Evolutionary conservation across 2,797 vertebrate genomes (phyloP), one percentile per base, ranked within the genome.

Genomic region (Adrianichthys oophorus): DNA sequence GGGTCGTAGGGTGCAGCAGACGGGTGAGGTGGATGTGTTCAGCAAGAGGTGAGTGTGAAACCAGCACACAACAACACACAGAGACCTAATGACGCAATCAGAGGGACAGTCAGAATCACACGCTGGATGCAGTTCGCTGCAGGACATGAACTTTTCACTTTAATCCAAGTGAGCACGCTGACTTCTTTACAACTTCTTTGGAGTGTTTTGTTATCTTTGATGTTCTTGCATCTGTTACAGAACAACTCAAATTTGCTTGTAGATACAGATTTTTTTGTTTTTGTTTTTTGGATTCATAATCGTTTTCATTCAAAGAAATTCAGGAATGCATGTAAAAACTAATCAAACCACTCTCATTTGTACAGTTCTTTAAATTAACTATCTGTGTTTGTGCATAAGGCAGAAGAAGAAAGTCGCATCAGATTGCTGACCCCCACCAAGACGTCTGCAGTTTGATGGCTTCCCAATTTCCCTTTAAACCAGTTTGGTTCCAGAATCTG

Each of bases 351-450:
- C 51, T 53, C 1, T 32, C 2, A 19, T 54, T 40, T 42, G 17
- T 47, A 10, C 17, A 49, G 21, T 29, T 1, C 3, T 41, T 54
- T 2, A 46, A 23, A 43, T 43, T 19, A 40, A 4, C 42, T 6
- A n/a, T 56, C 21, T 29, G 7, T 63, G 16, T 51, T 4, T 67
- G 17, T 56, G 4, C 41, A 0, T 59, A 21, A 43, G 62, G 17
- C 37, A 66, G 70, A 51, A 17, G 10, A 26, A 56, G 19, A 21
- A 46, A 3, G 52, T 40, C 23, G 21, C 48, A 49, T 6, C 29
- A 1, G 95, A 93, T 94, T 90, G 88, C 96, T 94, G 59, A 95
- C 88, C 60, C 23, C 80, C 63, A 90, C 86, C 53, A 97, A 91
- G 62, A 84, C 87, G 37, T 54, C 84, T 88, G 97, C 94, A 52